These are phyloP conservation scores for Mormyrus hasselquistii DNA, from an alignment of 2,797 vertebrate species.

Conservation along the genomic window DNA sequence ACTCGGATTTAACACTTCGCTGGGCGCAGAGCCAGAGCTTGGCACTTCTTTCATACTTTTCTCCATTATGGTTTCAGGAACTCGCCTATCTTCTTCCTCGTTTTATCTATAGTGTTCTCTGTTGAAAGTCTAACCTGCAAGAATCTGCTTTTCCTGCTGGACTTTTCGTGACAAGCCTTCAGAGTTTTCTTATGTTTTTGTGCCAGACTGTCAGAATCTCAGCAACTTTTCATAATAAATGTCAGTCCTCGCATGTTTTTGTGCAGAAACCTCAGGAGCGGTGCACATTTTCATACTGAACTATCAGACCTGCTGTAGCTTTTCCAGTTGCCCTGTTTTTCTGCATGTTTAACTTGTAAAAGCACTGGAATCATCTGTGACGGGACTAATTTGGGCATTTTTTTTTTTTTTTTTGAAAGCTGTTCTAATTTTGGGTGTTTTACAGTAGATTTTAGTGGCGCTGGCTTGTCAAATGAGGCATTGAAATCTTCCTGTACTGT, in stretches of 20 bases:
- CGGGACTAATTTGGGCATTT: background rate
- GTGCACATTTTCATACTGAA: background rate
- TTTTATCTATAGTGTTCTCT: background rate
- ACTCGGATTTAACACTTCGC: constrained; percentile 63
- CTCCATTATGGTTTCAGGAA: constrained; percentile 15
- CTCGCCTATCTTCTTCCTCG: background rate
- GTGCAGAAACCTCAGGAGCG: background rate
- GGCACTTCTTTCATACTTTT: constrained; percentile 39
- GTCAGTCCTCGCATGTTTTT: background rate
- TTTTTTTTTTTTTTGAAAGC: background rate
- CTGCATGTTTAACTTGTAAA: background rate
- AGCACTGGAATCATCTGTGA: background rate
- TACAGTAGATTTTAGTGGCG: background rate
- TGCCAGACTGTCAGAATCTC: background rate
- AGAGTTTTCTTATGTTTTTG: background rate
- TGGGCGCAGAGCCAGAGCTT: constrained; percentile 47
- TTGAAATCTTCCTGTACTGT: background rate
- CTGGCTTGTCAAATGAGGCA: background rate
- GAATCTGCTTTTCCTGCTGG: background rate
- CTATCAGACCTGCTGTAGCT: background rate
- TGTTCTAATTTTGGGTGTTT: background rate
- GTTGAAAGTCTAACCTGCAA: background rate
- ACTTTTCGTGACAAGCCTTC: background rate
- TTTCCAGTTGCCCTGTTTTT: background rate
- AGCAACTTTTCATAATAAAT: background rate